phyloP scores from a whole-genome alignment of 2,888 invertebrate species.

The Melikaiella ostensackeni region DNA sequence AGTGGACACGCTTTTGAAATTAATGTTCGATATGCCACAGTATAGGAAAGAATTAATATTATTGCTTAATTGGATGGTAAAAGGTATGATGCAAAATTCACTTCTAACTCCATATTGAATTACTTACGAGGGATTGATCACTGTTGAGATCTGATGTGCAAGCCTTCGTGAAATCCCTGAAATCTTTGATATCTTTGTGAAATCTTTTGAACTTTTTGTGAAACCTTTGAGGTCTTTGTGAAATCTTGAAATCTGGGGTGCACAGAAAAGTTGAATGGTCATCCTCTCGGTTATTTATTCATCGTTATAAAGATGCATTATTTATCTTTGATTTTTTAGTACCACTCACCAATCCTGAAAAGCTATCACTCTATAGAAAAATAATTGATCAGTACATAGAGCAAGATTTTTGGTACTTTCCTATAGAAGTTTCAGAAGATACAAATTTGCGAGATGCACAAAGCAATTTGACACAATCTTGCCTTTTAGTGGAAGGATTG shows the following conservation, averaged over 20 bases:
- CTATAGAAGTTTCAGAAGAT: slow-evolving; percentile 63
- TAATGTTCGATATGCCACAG: slow-evolving; percentile 78
- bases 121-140: no score
- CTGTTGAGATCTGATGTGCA: no score
- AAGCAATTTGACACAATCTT: slow-evolving; percentile 83
- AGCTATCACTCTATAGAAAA: slow-evolving; percentile 62
- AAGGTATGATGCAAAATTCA: slow-evolving; percentile 70
- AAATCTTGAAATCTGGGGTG: no score
- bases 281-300: slow-evolving; percentile 59
- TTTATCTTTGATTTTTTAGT: slow-evolving; percentile 50
- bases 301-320: slow-evolving; percentile 69
- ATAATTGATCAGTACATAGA: slow-evolving; percentile 66
- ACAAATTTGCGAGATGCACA: slow-evolving; percentile 77
- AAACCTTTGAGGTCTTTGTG: no score
- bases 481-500: slow-evolving; percentile 85
- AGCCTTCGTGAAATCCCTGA: no score
- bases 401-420: slow-evolving; percentile 69
- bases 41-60: slow-evolving; percentile 82
- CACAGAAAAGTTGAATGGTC: no score
- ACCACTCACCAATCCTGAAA: slow-evolving; percentile 53
- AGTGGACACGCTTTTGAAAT: slow-evolving; percentile 82
- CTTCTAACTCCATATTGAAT: slow-evolving; percentile 46
- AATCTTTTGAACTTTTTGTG: no score
- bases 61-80: slow-evolving; percentile 80
- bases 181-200: no score